Evolutionary conservation across 1,140 invertebrate species (phyloP).

Genomic region (Drosophila arizonae): DNA sequence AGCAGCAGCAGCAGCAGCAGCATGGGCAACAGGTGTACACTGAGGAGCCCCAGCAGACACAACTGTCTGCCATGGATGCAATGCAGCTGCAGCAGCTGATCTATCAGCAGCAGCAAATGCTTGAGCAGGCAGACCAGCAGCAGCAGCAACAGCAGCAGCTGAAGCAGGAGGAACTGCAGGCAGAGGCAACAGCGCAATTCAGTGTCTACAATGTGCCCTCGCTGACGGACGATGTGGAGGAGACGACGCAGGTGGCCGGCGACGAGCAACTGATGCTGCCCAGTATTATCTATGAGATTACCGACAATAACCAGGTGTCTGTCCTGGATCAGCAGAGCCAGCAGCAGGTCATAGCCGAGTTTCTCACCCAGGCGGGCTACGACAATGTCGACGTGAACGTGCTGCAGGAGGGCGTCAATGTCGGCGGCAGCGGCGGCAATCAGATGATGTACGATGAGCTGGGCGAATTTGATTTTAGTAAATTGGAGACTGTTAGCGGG

Average conservation of each 20-base stretch:
- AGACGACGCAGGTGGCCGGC: slow-evolving; percentile 14
- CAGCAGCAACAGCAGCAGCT: slow-evolving; percentile 52
- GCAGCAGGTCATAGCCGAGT: slow-evolving; percentile 71
- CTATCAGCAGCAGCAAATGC: slow-evolving; percentile 74
- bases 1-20: slow-evolving; percentile 46
- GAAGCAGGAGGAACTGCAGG: slow-evolving; percentile 52
- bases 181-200: slow-evolving; percentile 47
- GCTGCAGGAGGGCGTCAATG: slow-evolving; percentile 31
- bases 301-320: slow-evolving; percentile 68
- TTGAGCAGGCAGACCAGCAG: slow-evolving; percentile 60
- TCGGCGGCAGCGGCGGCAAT: slow-evolving; percentile 27
- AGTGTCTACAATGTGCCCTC: slow-evolving; percentile 75
- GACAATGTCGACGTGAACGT: slow-evolving; percentile 65
- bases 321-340: slow-evolving; percentile 75
- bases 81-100: slow-evolving; percentile 73
- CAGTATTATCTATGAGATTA: slow-evolving; percentile 76
- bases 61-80: slow-evolving; percentile 68
- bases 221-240: slow-evolving; percentile 61
- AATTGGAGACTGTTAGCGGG: slow-evolving; percentile 73
- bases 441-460: slow-evolving; percentile 57
- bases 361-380: slow-evolving; percentile 69
- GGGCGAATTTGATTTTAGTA: slow-evolving; percentile 65
- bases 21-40: slow-evolving; percentile 46
- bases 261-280: slow-evolving; percentile 72
- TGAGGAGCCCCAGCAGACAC: slow-evolving; percentile 48